Percentiles rank a stretch among this genome's conserved stretches.
These are phyloP conservation scores for Bambusicola thoracicus DNA, from an alignment of 2,113 vertebrate genomes.

Conservation along the genomic window DNA sequence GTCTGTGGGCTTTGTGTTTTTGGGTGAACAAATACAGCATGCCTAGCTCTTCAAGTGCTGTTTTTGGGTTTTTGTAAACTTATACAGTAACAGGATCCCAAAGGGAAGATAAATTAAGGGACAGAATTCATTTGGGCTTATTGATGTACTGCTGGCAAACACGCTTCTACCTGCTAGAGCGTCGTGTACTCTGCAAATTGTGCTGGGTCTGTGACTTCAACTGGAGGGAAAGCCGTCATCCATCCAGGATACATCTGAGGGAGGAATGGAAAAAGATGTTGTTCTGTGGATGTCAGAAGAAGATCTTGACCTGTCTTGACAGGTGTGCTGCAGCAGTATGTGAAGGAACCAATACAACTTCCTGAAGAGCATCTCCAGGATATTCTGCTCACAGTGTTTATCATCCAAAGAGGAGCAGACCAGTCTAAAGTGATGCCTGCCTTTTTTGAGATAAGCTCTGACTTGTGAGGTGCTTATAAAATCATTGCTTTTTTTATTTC, in stretches of 20 bases:
- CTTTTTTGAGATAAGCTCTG: neutral
- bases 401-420: fast-evolving
- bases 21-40: neutral
- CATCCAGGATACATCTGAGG: neutral
- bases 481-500: neutral
- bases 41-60: neutral
- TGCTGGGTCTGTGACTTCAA: fast-evolving
- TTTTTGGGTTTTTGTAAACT: neutral
- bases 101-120: neutral
- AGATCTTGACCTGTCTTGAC: neutral
- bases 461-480: neutral
- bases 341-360: fast-evolving
- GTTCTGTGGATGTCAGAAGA: neutral
- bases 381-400: neutral
- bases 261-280: neutral
- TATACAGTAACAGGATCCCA: neutral
- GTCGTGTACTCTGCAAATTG: no score
- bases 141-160: neutral
- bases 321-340: fast-evolving
- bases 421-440: neutral
- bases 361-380: neutral
- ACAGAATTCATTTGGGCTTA: neutral
- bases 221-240: neutral
- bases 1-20: neutral
- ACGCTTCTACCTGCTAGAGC: neutral